These are phyloP conservation scores for Zoanthus solanderi DNA, from an alignment of 92 coral and sea anemone genomes.

Conservation along the genomic window DNA sequence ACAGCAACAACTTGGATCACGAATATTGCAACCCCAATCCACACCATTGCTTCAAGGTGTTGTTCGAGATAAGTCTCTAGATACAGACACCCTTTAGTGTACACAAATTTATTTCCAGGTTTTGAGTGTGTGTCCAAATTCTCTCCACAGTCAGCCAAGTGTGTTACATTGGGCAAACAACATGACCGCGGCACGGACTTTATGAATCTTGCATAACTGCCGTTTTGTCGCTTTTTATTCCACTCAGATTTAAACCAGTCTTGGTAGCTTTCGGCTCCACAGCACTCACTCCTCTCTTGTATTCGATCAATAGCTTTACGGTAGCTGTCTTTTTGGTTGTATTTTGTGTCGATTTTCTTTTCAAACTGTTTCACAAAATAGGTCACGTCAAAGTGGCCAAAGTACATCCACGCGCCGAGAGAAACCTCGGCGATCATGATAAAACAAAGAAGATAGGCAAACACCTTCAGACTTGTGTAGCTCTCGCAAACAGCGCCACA, in stretches of 20 bases:
- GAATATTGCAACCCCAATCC: conserved; percentile 55
- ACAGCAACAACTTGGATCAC: conserved; percentile 69
- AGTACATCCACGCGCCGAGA: conserved; percentile 74
- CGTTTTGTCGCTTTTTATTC: conserved; percentile 70
- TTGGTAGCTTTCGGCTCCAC: conserved; percentile 69
- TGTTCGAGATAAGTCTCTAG: conserved; percentile 50
- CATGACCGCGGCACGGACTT: conserved; percentile 76
- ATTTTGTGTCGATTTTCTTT: conserved; percentile 55
- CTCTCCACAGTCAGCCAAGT: conserved; percentile 65
- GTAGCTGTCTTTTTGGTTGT: conserved; percentile 59
- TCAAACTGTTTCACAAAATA: conserved; percentile 69
- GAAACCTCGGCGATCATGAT: conserved; percentile 67
- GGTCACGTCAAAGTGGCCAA: conserved; percentile 68
- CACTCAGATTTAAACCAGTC: conserved; percentile 81
- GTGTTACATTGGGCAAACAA: conserved; percentile 73
- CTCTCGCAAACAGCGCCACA: conserved; percentile 73
- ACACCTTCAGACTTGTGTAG: conserved; percentile 59
- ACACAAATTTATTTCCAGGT: conserved; percentile 60
- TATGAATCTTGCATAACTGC: conserved; percentile 54
- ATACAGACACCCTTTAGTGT: conserved; percentile 68
- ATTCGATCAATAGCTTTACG: conserved; percentile 65
- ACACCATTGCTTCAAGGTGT: conserved; percentile 55
- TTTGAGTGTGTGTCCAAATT: conserved; percentile 61
- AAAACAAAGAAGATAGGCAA: conserved; percentile 64
- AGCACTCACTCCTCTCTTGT: conserved; percentile 67